A percentile compares a stretch with the other conserved stretches of the same genome.
Conservation (phyloP, 2,113 vertebrate species). For the Grammomys dolichurus region DNA sequence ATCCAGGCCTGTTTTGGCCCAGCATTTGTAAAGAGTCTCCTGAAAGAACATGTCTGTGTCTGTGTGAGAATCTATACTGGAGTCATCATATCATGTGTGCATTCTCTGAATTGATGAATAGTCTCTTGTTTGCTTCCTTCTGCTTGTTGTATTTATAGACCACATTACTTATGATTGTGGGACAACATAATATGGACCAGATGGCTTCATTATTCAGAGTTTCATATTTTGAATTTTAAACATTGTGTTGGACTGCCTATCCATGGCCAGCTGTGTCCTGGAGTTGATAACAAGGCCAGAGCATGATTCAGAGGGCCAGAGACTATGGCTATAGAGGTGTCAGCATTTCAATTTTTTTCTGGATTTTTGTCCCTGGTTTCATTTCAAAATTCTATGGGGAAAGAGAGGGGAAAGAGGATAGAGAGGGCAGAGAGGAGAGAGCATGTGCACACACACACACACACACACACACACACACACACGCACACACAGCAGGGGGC, state of each 20-base stretch:
- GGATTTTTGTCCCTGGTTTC: neutral
- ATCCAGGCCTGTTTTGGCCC: constrained; percentile 32
- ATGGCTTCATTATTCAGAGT: constrained; percentile 78
- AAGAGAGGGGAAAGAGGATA: neutral
- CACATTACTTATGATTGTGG: constrained; percentile 81
- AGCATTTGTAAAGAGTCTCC: constrained; percentile 45
- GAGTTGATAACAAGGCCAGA: constrained; percentile 43
- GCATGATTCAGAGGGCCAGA: constrained; percentile 40
- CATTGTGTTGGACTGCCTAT: constrained; percentile 60
- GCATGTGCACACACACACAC: too few species aligned
- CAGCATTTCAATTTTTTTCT: constrained; percentile 25
- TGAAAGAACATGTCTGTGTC: constrained; percentile 67
- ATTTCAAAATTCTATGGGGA: constrained; percentile 9
- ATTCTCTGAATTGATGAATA: constrained; percentile 77
- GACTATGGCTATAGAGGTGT: neutral
- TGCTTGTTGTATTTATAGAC: constrained; percentile 81
- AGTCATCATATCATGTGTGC: constrained; percentile 72
- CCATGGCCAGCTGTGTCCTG: constrained; percentile 74
- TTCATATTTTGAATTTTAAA: constrained; percentile 80
- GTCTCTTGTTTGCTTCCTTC: constrained; percentile 79
- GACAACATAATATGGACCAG: constrained; percentile 80
- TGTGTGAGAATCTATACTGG: constrained; percentile 73
- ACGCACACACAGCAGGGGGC: too few species aligned
- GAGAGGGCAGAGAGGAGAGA: too few species aligned
- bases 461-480: too few species aligned